phyloP scores from a whole-genome alignment of 2,888 invertebrate species.

The Dolomedes plantarius region DNA sequence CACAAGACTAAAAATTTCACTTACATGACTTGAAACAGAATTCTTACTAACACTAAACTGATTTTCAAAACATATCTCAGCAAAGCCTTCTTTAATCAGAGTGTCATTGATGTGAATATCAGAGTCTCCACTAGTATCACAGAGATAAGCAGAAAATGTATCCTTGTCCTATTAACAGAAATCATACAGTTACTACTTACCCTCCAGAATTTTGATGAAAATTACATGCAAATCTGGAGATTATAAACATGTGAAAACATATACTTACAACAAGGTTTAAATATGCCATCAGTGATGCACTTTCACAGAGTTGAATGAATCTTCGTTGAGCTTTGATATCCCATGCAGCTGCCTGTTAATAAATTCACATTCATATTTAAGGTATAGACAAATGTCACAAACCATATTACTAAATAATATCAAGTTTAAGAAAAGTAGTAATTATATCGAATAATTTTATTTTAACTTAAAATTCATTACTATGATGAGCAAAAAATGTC shows the following conservation, averaged over 20 bases:
- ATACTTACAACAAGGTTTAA: conserved; percentile 17
- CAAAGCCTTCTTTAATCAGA: conserved; percentile 37
- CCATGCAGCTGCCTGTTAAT: conserved; percentile 21
- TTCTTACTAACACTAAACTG: too few species aligned
- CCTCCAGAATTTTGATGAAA: too few species aligned
- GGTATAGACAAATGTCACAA: too few species aligned
- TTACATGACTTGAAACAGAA: too few species aligned
- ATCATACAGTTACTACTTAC: neutral
- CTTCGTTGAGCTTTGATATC: neutral
- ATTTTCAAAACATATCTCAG: conserved; percentile 10
- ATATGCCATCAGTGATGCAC: conserved; percentile 24
- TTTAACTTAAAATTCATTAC: too few species aligned
- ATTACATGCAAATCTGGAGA: too few species aligned
- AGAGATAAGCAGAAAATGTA: conserved; percentile 19
- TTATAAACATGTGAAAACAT: neutral
- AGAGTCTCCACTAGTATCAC: conserved; percentile 28
- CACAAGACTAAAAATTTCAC: too few species aligned
- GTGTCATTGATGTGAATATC: conserved; percentile 36
- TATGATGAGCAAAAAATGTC: too few species aligned
- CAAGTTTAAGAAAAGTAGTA: too few species aligned
- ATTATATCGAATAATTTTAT: too few species aligned
- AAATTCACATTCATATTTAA: too few species aligned
- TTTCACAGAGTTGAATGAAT: conserved; percentile 28
- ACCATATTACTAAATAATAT: too few species aligned
- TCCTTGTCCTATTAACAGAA: conserved; percentile 2